Evolutionary conservation across 2,113 vertebrate species (phyloP).

Genomic region (Myotis davidii): DNA sequence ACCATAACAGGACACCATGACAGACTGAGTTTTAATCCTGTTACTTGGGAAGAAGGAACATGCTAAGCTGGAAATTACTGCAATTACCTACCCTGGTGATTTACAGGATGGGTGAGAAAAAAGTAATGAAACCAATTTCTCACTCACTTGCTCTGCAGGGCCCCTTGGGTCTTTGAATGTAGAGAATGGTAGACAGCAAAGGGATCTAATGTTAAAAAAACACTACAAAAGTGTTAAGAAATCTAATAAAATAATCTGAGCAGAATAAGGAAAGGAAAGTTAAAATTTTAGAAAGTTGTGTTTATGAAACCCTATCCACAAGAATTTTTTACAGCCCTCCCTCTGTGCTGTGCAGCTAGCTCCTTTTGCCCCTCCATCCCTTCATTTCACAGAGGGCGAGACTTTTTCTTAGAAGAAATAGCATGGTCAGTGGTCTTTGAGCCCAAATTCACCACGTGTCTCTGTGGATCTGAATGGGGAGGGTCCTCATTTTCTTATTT

Average conservation of each 20-base stretch:
- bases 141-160: not conserved
- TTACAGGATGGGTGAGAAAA: constrained; percentile 3
- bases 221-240: not conserved
- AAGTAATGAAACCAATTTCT: constrained; percentile 72
- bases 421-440: rapidly evolving
- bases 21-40: constrained; percentile 60
- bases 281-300: not conserved
- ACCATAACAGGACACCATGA: constrained; percentile 28
- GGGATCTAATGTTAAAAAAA: constrained; percentile 1
- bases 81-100: constrained; percentile 65
- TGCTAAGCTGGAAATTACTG: constrained; percentile 70
- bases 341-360: not conserved
- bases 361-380: not conserved
- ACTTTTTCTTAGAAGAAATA: not conserved
- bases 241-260: not conserved
- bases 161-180: not conserved
- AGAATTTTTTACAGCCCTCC: not conserved
- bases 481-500: not conserved
- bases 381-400: not conserved
- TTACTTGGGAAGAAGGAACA: constrained; percentile 41
- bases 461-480: not conserved
- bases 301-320: not conserved
- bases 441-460: no score
- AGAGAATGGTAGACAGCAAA: constrained; percentile 9
- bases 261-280: not conserved